phyloP scores from a whole-genome alignment of 2,797 vertebrate genomes.

The Gallinago stenura region DNA sequence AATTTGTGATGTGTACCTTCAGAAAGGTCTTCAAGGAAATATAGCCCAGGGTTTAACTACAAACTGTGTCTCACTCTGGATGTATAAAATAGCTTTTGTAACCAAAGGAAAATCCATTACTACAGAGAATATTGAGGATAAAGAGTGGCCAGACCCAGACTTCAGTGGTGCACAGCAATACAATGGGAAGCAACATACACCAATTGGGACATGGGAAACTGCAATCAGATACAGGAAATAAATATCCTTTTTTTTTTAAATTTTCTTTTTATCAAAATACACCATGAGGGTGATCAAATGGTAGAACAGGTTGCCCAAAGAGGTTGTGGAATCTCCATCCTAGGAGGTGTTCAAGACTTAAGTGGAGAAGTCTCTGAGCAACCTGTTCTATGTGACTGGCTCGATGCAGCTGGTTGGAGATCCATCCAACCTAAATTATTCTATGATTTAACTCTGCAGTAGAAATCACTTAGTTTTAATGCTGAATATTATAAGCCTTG shows the following conservation, averaged over 20 bases:
- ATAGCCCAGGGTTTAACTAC: neutral
- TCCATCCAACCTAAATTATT: neutral
- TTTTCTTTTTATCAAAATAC: neutral
- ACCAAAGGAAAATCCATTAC: neutral
- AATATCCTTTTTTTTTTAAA: neutral
- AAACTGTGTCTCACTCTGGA: neutral
- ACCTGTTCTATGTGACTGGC: neutral
- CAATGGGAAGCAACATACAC: neutral
- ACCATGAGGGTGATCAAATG: neutral
- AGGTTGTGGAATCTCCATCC: neutral
- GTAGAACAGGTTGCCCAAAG: neutral
- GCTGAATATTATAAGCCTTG: neutral
- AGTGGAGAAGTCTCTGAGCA: neutral
- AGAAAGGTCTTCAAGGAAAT: constrained; percentile 22
- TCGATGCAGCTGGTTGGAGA: neutral
- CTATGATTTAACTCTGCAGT: neutral
- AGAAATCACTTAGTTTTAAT: neutral
- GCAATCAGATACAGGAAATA: neutral
- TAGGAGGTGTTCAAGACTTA: neutral
- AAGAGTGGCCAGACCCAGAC: rapidly evolving
- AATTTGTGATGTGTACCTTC: neutral
- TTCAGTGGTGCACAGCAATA: neutral
- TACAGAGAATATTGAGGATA: neutral
- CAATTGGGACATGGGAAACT: neutral
- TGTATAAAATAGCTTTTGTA: neutral